Conservation (phyloP, 2,797 vertebrate species). For the Manis javanica region DNA sequence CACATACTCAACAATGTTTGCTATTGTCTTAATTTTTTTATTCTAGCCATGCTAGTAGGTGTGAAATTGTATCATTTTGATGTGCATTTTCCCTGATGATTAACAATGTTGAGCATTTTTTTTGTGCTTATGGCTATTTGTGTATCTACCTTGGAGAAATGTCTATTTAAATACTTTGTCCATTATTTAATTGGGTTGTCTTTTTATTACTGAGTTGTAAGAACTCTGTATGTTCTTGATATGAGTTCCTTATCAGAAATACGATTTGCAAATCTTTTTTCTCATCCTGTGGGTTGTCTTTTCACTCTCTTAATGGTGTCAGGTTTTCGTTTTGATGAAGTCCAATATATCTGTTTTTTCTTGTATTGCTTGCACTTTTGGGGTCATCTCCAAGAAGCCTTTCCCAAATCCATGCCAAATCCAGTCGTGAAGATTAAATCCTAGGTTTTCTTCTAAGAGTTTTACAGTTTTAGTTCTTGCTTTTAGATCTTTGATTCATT, state of each 20-base stretch:
- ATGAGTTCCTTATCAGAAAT: neutral
- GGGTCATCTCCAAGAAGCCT: neutral
- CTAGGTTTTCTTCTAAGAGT: neutral
- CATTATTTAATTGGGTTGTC: neutral
- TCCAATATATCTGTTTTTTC: neutral
- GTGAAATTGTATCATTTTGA: neutral
- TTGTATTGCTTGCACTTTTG: neutral
- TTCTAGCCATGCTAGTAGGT: neutral
- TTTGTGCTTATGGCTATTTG: neutral
- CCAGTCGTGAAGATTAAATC: neutral
- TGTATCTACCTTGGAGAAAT: neutral
- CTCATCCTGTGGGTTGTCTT: neutral
- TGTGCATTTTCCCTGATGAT: neutral
- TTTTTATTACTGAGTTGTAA: neutral
- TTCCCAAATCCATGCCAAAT: neutral
- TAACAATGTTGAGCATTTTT: neutral
- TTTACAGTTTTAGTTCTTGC: neutral
- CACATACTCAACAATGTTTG: neutral
- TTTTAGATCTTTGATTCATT: constrained; percentile 4
- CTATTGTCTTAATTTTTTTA: neutral
- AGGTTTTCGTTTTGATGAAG: constrained; percentile 2
- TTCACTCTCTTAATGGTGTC: neutral
- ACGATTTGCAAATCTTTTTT: constrained; percentile 15
- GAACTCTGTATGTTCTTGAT: neutral
- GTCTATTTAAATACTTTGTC: neutral